These are phyloP conservation scores for Capreolus pygargus DNA, from an alignment of 2,113 vertebrate species.

Conservation along the genomic window DNA sequence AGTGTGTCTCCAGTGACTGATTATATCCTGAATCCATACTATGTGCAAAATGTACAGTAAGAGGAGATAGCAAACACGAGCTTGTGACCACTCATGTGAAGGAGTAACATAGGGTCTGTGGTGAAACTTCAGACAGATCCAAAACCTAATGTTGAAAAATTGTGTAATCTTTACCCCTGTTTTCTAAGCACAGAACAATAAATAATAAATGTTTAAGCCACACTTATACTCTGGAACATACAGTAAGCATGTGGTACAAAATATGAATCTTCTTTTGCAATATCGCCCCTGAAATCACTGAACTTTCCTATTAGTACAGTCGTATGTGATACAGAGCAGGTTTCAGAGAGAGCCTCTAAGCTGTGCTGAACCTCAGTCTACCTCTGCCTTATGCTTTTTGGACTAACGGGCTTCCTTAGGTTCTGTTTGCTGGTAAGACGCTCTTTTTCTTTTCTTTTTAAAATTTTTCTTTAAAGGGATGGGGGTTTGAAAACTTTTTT, in stretches of 20 bases:
- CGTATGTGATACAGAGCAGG: background rate
- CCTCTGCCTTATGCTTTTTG: background rate
- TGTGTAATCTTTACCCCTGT: background rate
- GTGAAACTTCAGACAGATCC: background rate
- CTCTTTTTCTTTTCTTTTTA: background rate
- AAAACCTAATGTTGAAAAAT: conserved; percentile 24
- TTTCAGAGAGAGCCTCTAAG: background rate
- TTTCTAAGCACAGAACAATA: background rate
- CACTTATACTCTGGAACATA: background rate
- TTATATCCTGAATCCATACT: background rate
- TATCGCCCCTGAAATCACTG: background rate
- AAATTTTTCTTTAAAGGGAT: background rate
- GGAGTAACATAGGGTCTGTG: background rate
- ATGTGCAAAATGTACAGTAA: background rate
- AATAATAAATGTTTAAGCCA: background rate
- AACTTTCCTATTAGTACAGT: background rate
- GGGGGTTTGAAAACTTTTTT: background rate
- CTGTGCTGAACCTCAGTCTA: background rate
- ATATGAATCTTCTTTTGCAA: background rate
- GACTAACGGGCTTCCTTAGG: background rate
- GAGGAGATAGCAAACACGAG: background rate
- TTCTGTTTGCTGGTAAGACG: background rate
- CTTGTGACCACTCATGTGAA: background rate
- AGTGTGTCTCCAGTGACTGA: background rate
- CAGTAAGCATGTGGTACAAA: background rate